Base-by-base conservation (phyloP, 2,888 invertebrate species). In the Blera fallax region DNA sequence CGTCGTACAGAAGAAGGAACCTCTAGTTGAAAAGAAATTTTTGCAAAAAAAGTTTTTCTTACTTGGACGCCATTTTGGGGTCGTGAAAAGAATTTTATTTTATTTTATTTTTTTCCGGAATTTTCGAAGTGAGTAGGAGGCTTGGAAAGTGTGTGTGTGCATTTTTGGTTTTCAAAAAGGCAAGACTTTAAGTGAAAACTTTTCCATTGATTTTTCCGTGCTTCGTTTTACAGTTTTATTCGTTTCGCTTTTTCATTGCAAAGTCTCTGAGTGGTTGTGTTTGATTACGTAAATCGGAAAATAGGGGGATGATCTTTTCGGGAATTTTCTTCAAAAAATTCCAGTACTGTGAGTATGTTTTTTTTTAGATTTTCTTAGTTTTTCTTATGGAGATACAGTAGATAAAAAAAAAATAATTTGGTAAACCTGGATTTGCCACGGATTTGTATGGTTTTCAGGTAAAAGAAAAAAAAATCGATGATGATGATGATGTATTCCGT, bases 291-390 rank as follows among this genome's bases (percentile, higher is more conserved):
- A 78, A 78, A 70, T 24, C 37, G 8, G 2, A 43, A 32, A 18
- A 2, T 7, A 69, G 10, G 58, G 77, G 78, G 78, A 70, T 78
- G 78, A 70, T 78, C 62, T 52, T 67, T 52, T 62, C 16, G 43
- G 60, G 37, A 60, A 43, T 34, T 43, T 56, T 64, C 40, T 18
- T n/a, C 40, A 50, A 60, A 21, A 48, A 52, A 40, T 73, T 50
- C 29, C 48, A 1, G n/a, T 3, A 34, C 52, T 60, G 69, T 78
- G 60, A 78, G 77, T 78, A 78, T 45, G 1, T n/a, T 52, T 21
- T 45, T 34, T 32, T 34, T 11, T 43, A n/a, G n/a, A n/a, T n/a
- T n/a, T n/a, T n/a, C n/a, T 43, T 21, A 10, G 8, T 18, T 18
- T 45, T 16, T 21, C 43, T 50, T 32, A 45, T 45, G 10, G 3